These are phyloP conservation scores for Sarcophaga rosellei DNA, from an alignment of 2,888 invertebrate species.

Conservation along the genomic window DNA sequence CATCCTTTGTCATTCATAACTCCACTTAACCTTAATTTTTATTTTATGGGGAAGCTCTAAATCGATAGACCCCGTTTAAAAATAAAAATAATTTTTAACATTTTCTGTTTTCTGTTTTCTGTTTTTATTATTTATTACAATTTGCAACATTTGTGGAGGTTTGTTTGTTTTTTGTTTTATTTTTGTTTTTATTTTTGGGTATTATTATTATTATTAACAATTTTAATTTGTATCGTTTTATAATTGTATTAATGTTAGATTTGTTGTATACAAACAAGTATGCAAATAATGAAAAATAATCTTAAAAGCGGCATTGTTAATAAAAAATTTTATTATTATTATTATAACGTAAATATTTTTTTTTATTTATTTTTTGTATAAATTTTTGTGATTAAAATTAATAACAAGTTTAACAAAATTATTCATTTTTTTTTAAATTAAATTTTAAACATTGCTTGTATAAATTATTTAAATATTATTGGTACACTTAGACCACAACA, in stretches of 20 bases:
- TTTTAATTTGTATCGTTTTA: constrained; percentile 36
- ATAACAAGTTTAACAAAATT: constrained; percentile 62
- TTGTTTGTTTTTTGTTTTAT: not conserved
- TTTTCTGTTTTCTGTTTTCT: constrained; percentile 24
- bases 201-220: no score
- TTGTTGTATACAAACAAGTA: constrained; percentile 10
- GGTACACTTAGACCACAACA: constrained; percentile 66
- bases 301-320: constrained; percentile 48
- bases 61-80: not conserved
- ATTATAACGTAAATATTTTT: constrained; percentile 5
- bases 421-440: constrained; percentile 21
- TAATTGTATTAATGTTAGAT: constrained; percentile 55
- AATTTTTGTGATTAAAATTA: constrained; percentile 53
- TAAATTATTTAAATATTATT: constrained; percentile 28
- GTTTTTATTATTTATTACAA: constrained; percentile 52
- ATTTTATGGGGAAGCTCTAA: no score
- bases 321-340: constrained; percentile 24
- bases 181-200: not conserved
- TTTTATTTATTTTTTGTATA: constrained; percentile 35
- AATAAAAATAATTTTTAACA: not conserved
- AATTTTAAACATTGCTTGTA: constrained; percentile 30
- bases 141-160: constrained; percentile 60
- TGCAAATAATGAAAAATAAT: constrained; percentile 48
- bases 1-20: no score
- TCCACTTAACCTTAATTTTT: no score